Percentiles rank a stretch among this genome's conserved stretches.
Conservation (phyloP, 2,888 invertebrate species). For the Papilio elwesi region DNA sequence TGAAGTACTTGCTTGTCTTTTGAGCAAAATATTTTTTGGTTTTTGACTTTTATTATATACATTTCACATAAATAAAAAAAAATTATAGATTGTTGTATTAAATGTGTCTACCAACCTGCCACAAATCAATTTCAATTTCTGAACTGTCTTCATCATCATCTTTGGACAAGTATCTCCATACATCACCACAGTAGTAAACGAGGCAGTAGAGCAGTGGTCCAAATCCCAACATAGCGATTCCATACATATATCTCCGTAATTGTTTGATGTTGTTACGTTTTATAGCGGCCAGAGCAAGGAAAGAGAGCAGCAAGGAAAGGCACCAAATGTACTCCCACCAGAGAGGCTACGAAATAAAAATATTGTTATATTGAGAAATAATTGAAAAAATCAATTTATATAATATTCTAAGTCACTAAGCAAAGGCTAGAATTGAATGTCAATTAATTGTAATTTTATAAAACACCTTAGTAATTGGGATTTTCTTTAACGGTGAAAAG, state of each 20-base stretch:
- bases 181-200: slow-evolving; percentile 92
- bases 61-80: too few species aligned
- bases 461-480: too few species aligned
- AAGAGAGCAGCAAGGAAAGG: slow-evolving; percentile 91
- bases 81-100: background rate
- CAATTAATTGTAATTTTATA: too few species aligned
- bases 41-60: too few species aligned
- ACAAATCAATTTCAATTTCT: slow-evolving; percentile 88
- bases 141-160: slow-evolving; percentile 81
- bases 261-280: slow-evolving; percentile 92
- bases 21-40: too few species aligned
- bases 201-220: slow-evolving; percentile 92
- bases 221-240: slow-evolving; percentile 87
- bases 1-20: too few species aligned
- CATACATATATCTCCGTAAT: slow-evolving; percentile 91
- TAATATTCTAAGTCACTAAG: too few species aligned
- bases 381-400: background rate
- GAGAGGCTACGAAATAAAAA: slow-evolving; percentile 85
- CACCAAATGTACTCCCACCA: slow-evolving; percentile 98
- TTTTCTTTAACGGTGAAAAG: too few species aligned
- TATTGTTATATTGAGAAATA: background rate
- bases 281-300: slow-evolving; percentile 93
- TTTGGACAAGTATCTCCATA: slow-evolving; percentile 88
- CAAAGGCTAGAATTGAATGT: too few species aligned
- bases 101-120: slow-evolving; percentile 87